phyloP scores from a whole-genome alignment of 2,888 invertebrate species.

The Ischnura elegans region DNA sequence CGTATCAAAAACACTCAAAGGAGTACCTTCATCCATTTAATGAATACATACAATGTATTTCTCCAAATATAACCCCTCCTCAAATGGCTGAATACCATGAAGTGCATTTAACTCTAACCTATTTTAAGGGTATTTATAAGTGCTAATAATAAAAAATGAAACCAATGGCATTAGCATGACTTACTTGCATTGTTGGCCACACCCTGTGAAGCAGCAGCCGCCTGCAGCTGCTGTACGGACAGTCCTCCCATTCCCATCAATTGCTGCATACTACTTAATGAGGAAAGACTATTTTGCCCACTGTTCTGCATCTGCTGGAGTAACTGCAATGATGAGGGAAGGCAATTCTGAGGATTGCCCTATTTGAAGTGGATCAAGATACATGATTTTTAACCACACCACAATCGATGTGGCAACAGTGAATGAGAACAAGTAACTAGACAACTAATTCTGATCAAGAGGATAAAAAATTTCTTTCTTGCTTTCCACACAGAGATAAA shows the following conservation, averaged over 20 bases:
- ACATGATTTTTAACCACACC: background rate
- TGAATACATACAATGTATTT: no score
- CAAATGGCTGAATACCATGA: no score
- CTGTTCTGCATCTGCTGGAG: slow-evolving; percentile 75
- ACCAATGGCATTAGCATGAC: background rate
- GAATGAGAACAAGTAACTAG: background rate
- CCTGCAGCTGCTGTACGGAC: slow-evolving; percentile 77
- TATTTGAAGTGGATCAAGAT: slow-evolving; percentile 45
- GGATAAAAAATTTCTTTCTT: no score
- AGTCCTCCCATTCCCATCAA: slow-evolving; percentile 72
- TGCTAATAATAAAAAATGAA: background rate
- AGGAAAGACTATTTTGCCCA: slow-evolving; percentile 67
- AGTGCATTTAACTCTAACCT: no score
- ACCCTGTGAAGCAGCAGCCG: slow-evolving; percentile 73
- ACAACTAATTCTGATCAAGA: no score
- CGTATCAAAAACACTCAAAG: no score
- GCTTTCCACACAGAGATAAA: no score
- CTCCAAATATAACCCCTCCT: no score
- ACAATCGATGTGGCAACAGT: background rate
- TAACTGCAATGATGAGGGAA: slow-evolving; percentile 76
- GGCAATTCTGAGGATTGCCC: slow-evolving; percentile 54
- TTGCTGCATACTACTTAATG: slow-evolving; percentile 71
- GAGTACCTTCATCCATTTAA: no score
- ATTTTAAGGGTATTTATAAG: no score
- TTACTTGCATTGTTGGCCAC: slow-evolving; percentile 73